Evolutionary conservation across 2,113 vertebrate genomes (phyloP), one percentile per base, ranked within the genome.

Genomic region (Pseudorhombus dupliciocellatus): DNA sequence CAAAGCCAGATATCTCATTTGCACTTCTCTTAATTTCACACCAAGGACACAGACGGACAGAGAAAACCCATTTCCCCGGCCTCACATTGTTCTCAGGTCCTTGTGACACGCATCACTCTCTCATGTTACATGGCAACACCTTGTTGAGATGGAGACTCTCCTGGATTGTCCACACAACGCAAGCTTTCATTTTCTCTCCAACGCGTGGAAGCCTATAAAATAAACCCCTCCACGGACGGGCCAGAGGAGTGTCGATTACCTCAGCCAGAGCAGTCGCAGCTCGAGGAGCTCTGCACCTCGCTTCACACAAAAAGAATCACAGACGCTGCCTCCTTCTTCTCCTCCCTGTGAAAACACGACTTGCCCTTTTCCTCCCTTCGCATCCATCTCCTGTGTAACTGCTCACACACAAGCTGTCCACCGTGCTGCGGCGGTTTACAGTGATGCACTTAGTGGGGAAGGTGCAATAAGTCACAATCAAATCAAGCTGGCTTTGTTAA

Each of bases 321-420:
- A 75, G 28, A 7, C 34, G 44, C 54, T 51, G 65, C 56, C 28
- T 67, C 57, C 44, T 72, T 51, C 60, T 72, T 77, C 79, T 58
- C 75, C 57, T 76, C 69, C 46, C 53, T 57, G 53, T 52, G 62
- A 73, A 82, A 83, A 81, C 68, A 79, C 58, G 71, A 69, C 66
- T 55, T 84, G 66, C 56, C 81, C 82, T 81, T 86, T 87, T 73
- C 73, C 66, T 85, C 75, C 81, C 44, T 10, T 25, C 66, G 63
- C 54, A 80, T 82, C 59, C 65, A 72, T 81, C 79, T 83, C 53
- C 66, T 46, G 30, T 61, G 66, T 81, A 86, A 76, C 68, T 51
- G 62, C 70, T 78, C 73, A 37, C 70, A 50, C 46, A 21, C 46
- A n/a, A 20, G 20, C 20, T n/a, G 46, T 44, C 40, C 18, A 50